Conservation (phyloP, 2,113 vertebrate genomes). For the Ceyx margarethae region DNA sequence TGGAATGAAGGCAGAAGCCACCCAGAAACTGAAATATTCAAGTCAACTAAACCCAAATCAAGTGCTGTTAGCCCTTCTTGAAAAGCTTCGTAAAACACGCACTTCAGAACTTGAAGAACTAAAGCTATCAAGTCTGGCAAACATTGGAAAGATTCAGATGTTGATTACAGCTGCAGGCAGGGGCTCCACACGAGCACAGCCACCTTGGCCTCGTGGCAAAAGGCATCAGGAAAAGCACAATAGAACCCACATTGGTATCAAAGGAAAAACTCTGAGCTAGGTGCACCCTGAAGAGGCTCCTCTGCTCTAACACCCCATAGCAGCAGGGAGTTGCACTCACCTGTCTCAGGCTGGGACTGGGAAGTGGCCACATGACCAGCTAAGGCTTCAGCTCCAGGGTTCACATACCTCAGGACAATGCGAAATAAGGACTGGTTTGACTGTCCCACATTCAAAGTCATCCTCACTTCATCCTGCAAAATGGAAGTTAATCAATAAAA, state of each 20-base stretch:
- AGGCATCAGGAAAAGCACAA: neutral
- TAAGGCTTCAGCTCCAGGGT: slow-evolving; percentile 74
- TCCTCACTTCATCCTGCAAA: slow-evolving; percentile 90
- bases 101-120: neutral
- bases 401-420: slow-evolving; percentile 87
- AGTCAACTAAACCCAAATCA: neutral
- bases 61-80: neutral
- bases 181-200: slow-evolving; percentile 6
- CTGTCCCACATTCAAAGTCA: slow-evolving; percentile 83
- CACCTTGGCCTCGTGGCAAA: neutral
- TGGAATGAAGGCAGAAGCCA: neutral
- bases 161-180: neutral
- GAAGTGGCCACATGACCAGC: slow-evolving; percentile 78
- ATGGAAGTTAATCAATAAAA: slow-evolving; percentile 70
- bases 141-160: neutral
- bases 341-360: slow-evolving; percentile 72
- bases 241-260: neutral
- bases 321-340: slow-evolving; percentile 70
- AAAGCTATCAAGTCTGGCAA: neutral
- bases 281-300: neutral
- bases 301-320: neutral
- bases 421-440: slow-evolving; percentile 77
- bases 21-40: neutral
- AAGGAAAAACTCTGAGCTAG: neutral
- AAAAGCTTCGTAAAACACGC: neutral